Evolutionary conservation across 2,113 vertebrate species (phyloP), one percentile per base, ranked within the genome.

Genomic region (Gymnorhina tibicen): DNA sequence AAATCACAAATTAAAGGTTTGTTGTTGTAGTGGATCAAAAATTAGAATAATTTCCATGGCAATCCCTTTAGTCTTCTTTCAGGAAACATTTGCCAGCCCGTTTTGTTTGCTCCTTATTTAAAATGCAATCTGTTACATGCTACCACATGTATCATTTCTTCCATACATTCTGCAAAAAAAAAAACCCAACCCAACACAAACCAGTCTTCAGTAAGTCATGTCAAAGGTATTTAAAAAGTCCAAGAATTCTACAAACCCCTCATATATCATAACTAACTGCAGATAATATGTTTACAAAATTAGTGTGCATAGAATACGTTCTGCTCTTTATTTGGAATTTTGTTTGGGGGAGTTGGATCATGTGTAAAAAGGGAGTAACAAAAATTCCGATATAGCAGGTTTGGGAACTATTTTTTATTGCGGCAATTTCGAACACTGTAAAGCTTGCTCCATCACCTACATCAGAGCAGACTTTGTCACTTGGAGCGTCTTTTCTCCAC

Each of bases 1-100:
- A 67, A 15, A 72, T 47, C 30, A 74, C 30, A 92, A 91, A 78
- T 83, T 89, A 93, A 93, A 70, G 96, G 90, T 80, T 85, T 86
- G 46, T 83, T 49, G 62, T 79, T 69, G 35, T 47, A 86, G 56
- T 52, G 56, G 68, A 69, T 78, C 87, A 94, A 44, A 90, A 89
- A 97, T 95, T 94, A 85, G 93, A 97, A 97, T 68, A 78, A 97
- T 97, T 96, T 89, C 93, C 87, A 96, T 95, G 88, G 81, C 76
- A 97, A 97, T 63, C 7, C 35, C 35, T 59, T 86, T 35, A 63
- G 44, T 79, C 47, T 70, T 95, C 64, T 95, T 90, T 93, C 90
- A 85, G 82, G 30, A 72, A 85, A 87, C 46, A 85, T 0, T 0
- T 32, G 32, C 22, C 11, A 94, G 91, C 80, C 70, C 9, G 35